Evolutionary conservation across 1,140 invertebrate species (phyloP), one percentile per base, ranked within the genome.

Genomic region (Heliconius hermathena): DNA sequence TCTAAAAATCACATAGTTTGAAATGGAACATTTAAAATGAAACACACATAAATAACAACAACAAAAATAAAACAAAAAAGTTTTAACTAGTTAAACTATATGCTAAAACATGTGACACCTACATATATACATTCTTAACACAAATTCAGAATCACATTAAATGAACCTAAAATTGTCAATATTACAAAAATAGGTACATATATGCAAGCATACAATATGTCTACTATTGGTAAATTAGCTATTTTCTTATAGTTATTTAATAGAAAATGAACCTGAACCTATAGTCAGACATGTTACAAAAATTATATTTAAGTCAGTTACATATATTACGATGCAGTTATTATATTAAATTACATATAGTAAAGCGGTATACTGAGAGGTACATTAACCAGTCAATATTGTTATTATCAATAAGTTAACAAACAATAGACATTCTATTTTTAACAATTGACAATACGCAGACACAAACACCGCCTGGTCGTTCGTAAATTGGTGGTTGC

Each of bases 401-500:
- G 85, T 86, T 80, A 84, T 74, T 78, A 82, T 81, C 81, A 84
- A 81, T 87, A 86, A 89, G 87, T 91, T 83, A 92, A 91, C 89
- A 90, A 90, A 90, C 87, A 89, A 92, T 89, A 91, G 86, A 90
- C 80, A 86, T 84, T 90, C 80, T 90, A 89, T 86, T 86, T 88
- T 89, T 85, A 93, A 93, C 91, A 92, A 93, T 92, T 93, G 91
- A 93, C 91, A 89, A 91, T 85, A 88, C 84, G 26, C 13, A 66
- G 60, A 66, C 60, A 57, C n/a, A 6, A 66, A 16, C 13, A 83
- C 85, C 89, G 86, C 82, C 85, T 88, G 84, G 71, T 79, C 71
- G 74, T 52, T 76, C 72, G 73, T 71, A 80, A 70, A 76, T 80
- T 80, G 74, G 79, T 76, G 79, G 74, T 80, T 76, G 60, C 54